Conservation (phyloP, 2,888 invertebrate species). For the Cephus sareptanus region DNA sequence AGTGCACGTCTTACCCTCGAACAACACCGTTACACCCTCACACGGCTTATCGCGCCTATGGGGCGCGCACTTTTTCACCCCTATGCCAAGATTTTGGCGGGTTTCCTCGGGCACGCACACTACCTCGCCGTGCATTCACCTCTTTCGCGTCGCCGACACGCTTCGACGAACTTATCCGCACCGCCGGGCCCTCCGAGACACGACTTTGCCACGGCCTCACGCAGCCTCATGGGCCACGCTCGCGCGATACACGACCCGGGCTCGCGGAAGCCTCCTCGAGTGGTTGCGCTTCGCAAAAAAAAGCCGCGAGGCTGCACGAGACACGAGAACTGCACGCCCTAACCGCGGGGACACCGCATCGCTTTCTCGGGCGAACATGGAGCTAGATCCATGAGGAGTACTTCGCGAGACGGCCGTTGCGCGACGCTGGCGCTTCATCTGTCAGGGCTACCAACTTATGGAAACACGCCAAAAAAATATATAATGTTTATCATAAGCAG, state of each 20-base stretch:
- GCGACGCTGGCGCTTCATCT: conserved; percentile 6
- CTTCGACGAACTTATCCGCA: conserved; percentile 28
- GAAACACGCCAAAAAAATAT: neutral
- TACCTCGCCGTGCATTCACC: conserved; percentile 60
- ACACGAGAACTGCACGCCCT: conserved; percentile 61
- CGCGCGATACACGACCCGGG: conserved; percentile 1
- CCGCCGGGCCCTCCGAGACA: conserved; percentile 16
- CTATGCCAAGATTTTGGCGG: conserved; percentile 56
- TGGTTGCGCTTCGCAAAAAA: conserved; percentile 26
- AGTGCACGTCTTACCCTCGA: neutral
- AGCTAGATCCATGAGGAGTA: conserved; percentile 57
- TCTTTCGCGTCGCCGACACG: conserved; percentile 49
- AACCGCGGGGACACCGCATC: conserved; percentile 64
- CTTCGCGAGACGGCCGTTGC: conserved; percentile 43
- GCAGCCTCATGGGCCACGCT: neutral
- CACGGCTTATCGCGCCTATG: conserved; percentile 26
- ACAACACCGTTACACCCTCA: conserved; percentile 20
- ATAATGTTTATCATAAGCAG: neutral
- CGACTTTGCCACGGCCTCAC: neutral
- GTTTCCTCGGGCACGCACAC: conserved; percentile 50
- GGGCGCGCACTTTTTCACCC: conserved; percentile 27
- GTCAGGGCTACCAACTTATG: neutral
- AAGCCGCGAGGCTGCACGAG: conserved; percentile 43
- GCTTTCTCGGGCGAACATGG: conserved; percentile 62
- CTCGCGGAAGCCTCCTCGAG: conserved; percentile 9